These are phyloP conservation scores for Oophaga pumilio DNA, from an alignment of 2,113 vertebrate genomes.

Conservation along the genomic window DNA sequence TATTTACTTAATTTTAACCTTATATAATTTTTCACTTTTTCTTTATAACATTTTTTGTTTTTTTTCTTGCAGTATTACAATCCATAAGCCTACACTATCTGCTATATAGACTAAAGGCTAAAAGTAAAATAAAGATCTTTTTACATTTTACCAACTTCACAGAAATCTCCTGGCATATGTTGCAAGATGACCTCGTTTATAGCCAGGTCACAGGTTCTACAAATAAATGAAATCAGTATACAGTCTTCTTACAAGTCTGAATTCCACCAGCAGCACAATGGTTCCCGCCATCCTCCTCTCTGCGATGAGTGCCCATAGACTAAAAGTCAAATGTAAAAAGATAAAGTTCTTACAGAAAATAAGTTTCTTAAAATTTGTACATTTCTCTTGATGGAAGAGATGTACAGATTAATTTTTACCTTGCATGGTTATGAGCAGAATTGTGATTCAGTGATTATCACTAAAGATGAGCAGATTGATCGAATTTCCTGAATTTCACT, in stretches of 20 bases:
- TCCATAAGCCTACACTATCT: not conserved
- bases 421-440: no score
- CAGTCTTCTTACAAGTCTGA: conserved; percentile 28
- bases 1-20: not conserved
- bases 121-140: not conserved
- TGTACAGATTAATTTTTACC: no score
- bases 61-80: not conserved
- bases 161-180: conserved; percentile 39
- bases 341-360: not conserved
- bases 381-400: no score
- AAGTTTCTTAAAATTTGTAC: no score
- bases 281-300: not conserved
- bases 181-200: conserved; percentile 41
- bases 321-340: not conserved
- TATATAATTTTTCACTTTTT: not conserved
- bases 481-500: no score
- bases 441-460: no score
- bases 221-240: conserved; percentile 53
- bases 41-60: not conserved
- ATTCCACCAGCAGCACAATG: not conserved
- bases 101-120: conserved; percentile 2
- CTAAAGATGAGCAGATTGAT: no score
- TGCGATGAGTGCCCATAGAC: not conserved
- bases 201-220: conserved; percentile 51
- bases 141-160: conserved; percentile 40